phyloP scores from a whole-genome alignment of 2,888 invertebrate species.

The Carcina quercana region DNA sequence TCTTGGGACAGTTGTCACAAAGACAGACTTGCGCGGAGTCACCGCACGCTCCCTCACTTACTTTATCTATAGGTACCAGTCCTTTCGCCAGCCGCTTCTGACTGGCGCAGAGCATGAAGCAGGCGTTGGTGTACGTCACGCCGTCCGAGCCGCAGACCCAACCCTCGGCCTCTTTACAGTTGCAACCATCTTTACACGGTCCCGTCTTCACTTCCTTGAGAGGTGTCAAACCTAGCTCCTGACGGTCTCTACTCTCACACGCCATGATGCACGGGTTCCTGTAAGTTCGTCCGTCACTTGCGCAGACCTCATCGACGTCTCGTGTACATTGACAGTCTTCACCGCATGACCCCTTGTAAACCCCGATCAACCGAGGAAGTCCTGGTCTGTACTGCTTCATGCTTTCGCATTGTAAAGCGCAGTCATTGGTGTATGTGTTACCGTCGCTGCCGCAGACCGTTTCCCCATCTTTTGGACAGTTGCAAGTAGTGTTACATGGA shows the following conservation, averaged over 20 bases:
- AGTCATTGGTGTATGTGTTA: constrained; percentile 74
- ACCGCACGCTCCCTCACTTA: too few relatives aligned
- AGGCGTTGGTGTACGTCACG: constrained; percentile 77
- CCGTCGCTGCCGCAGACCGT: constrained; percentile 23
- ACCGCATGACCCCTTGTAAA: constrained; percentile 20
- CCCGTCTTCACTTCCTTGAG: constrained; percentile 2
- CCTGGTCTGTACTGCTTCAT: constrained; percentile 5
- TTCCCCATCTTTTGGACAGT: constrained; percentile 12
- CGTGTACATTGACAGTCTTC: constrained; percentile 24
- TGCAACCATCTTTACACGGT: constrained; percentile 4
- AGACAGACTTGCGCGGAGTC: too few relatives aligned
- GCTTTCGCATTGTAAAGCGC: constrained; percentile 16
- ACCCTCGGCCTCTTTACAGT: too few relatives aligned
- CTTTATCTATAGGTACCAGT: too few relatives aligned
- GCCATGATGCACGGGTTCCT: constrained; percentile 23
- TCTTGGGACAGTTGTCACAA: constrained; percentile 14
- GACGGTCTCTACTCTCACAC: constrained; percentile 20
- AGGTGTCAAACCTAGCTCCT: constrained; percentile 4
- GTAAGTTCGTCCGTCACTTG: constrained; percentile 23
- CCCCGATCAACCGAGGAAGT: constrained; percentile 10
- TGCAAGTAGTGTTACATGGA: constrained; percentile 5
- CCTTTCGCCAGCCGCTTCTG: too few relatives aligned
- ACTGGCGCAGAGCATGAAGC: too few relatives aligned
- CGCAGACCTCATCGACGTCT: constrained; percentile 26
- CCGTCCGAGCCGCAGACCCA: constrained; percentile 82